Evolutionary conservation across 2,797 vertebrate genomes (phyloP).

Genomic region (Anniella stebbinsi): DNA sequence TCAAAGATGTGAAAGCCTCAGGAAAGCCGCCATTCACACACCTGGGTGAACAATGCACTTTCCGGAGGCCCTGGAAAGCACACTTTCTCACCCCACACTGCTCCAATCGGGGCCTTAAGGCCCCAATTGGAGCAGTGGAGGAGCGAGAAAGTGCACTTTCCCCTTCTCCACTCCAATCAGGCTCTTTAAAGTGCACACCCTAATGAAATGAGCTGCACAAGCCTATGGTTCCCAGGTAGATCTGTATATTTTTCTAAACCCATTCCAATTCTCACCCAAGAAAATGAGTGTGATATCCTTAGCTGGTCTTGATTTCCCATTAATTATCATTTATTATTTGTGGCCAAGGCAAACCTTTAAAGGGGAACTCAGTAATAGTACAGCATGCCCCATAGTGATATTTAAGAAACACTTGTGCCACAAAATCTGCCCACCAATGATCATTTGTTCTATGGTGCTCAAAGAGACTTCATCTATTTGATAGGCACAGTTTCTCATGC

Average conservation of each 20-base stretch:
- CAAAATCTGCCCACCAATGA: background rate
- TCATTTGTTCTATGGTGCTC: background rate
- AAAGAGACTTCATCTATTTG: constrained; percentile 10
- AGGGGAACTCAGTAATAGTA: background rate
- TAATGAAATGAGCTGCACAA: too few species aligned
- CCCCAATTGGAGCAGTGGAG: too few species aligned
- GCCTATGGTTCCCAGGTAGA: background rate
- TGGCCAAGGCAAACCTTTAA: background rate
- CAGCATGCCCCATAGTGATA: background rate
- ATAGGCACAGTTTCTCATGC: background rate
- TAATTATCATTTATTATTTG: background rate
- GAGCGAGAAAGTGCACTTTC: too few species aligned
- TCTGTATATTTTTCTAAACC: background rate
- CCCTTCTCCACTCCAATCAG: too few species aligned
- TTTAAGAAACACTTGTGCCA: background rate
- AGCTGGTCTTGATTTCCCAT: background rate
- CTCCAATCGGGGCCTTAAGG: too few species aligned
- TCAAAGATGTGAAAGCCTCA: too few species aligned
- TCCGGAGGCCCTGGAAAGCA: too few species aligned
- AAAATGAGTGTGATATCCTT: background rate
- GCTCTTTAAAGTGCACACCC: too few species aligned
- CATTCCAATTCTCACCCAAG: background rate
- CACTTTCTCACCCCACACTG: too few species aligned
- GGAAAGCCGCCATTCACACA: too few species aligned
- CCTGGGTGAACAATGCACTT: too few species aligned